Evolutionary conservation across 2,797 vertebrate species (phyloP).

Genomic region (Anomalospiza imberbis): DNA sequence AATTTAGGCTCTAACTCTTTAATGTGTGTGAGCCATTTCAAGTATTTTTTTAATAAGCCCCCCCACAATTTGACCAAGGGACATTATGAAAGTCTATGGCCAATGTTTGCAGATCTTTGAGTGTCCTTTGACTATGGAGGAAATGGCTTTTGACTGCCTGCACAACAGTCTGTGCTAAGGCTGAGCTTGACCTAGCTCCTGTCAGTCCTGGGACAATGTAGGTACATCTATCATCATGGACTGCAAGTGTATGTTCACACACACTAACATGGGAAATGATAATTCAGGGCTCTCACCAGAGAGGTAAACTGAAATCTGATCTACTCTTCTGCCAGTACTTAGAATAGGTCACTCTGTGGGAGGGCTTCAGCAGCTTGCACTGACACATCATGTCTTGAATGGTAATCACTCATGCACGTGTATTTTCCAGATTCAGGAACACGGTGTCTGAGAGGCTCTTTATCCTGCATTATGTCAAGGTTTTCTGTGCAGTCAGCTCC

Average conservation of each 20-base stretch:
- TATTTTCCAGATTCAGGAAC: background rate
- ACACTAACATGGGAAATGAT: background rate
- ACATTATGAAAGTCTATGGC: background rate
- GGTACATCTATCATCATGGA: background rate
- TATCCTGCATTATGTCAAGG: background rate
- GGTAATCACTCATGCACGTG: fast-evolving
- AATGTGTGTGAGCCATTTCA: background rate
- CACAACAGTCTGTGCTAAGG: background rate
- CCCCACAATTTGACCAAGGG: background rate
- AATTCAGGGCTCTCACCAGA: background rate
- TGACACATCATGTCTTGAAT: background rate
- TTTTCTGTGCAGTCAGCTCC: background rate
- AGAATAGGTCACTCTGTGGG: background rate
- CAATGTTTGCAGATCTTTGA: background rate
- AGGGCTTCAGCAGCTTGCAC: background rate
- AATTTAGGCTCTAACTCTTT: background rate
- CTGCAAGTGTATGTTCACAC: background rate
- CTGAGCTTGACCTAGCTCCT: background rate
- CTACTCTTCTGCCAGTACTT: background rate
- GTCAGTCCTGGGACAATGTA: background rate
- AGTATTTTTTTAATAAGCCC: background rate
- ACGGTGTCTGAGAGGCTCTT: background rate
- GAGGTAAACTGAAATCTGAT: background rate
- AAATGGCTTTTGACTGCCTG: background rate
- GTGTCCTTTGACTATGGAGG: background rate